Base-by-base conservation (phyloP, 2,888 invertebrate species). In the Dicyrtoma fusca region DNA sequence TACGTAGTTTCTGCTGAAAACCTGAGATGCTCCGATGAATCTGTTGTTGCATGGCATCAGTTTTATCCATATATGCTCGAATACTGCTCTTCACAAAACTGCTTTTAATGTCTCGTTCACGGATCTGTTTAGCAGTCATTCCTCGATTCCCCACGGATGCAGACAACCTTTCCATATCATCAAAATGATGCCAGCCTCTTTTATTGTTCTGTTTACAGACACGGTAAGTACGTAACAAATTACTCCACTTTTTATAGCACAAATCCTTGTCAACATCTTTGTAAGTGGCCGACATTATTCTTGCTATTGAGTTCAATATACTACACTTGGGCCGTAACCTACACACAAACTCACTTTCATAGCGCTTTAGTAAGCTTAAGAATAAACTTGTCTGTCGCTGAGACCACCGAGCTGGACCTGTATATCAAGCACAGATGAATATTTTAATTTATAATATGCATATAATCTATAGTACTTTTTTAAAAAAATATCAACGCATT, bases 161-260 rank as follows among this genome's bases (percentile, higher is more conserved):
- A 3, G 57, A 21, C 5, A 57, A 26, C 23, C 26, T 57, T 14
- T 57, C 57, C 11, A 57, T 57, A 57, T 57, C 57, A 23, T 25
- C 25, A 21, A 25, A 57, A 21, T 57, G 23, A 1, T 23, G 4
- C 57, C 57, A 57, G n/a, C 25, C 26, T 21, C 57, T 57, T 13
- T 57, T 26, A 57, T 57, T 57, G 6, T 26, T 21, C 1, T 23
- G 21, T n/a, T 57, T 57, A n/a, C 23, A 57, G 8, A 25, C 13
- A 6, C 57, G 23, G 11, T 25, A 57, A 14, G 57, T 57, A 25
- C 57, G 23, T 23, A 57, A 25, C 23, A 57, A 25, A 57, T 57
- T 57, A 11, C 57, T 57, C 57, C 57, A 57, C 26, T 57, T 57
- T 21, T 57, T 57, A 13, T 57, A 57, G 57, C 57, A 57, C 25